Percentiles rank a stretch among this genome's conserved stretches.
Conservation (phyloP, 2,113 vertebrate genomes). For the Porphyrio hochstetteri region DNA sequence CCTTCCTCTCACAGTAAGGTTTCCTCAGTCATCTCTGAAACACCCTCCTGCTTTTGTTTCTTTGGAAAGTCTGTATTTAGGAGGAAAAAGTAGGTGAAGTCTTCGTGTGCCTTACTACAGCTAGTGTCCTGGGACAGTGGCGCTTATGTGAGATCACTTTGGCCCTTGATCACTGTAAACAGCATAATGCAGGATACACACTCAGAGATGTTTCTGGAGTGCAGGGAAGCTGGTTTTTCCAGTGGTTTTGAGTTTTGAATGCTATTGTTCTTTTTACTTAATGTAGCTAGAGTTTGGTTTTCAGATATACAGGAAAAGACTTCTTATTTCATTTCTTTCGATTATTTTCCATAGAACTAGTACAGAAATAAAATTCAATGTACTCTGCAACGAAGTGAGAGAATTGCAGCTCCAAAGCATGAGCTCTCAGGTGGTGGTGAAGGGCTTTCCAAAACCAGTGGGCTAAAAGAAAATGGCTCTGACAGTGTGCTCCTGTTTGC, state of each 20-base stretch:
- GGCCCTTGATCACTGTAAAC: background rate
- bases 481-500: background rate
- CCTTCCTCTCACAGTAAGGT: background rate
- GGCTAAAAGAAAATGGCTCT: background rate
- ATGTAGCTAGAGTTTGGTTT: background rate
- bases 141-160: background rate
- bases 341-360: background rate
- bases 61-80: background rate
- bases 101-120: background rate
- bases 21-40: background rate
- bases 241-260: background rate
- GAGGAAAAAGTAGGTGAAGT: background rate
- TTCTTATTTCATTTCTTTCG: background rate
- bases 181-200: background rate
- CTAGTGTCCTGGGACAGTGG: background rate
- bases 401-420: background rate
- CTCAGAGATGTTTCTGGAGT: background rate
- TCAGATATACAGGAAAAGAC: background rate
- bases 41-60: background rate
- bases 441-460: background rate
- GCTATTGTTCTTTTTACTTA: background rate
- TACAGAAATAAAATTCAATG: background rate
- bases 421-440: background rate
- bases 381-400: background rate
- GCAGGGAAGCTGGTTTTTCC: background rate